phyloP scores from a whole-genome alignment of 2,797 vertebrate species.

The Odontamblyopus rebecca region DNA sequence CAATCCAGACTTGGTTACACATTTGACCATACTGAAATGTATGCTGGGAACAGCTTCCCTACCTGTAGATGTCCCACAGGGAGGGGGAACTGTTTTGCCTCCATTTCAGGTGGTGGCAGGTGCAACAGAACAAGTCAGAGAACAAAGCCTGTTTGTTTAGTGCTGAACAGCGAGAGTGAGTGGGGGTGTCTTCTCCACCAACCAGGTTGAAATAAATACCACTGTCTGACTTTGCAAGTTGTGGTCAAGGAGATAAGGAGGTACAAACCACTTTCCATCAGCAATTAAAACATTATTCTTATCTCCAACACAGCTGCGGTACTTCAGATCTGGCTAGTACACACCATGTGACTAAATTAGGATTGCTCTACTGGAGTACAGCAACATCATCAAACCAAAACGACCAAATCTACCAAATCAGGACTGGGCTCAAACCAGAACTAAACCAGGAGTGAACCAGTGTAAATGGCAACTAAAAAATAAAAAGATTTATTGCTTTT shows the following conservation, averaged over 20 bases:
- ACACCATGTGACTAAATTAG: neutral
- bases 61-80: conserved; percentile 7
- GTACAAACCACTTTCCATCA: neutral
- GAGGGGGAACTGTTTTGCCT: conserved; percentile 45
- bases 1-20: neutral
- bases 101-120: conserved; percentile 54
- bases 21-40: neutral
- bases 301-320: neutral
- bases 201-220: neutral
- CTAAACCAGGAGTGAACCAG: neutral
- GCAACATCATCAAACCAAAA: neutral
- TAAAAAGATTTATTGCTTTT: neutral
- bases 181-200: conserved; percentile 38
- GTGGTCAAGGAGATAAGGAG: neutral
- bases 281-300: neutral
- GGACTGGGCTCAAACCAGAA: neutral
- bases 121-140: conserved; percentile 35
- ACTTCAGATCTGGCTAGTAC: neutral
- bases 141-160: conserved; percentile 68
- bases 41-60: neutral
- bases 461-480: too few relatives aligned
- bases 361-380: neutral
- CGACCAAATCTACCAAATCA: neutral
- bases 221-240: conserved; percentile 1
- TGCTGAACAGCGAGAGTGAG: conserved; percentile 43